Percentiles rank a stretch among this genome's conserved stretches.
phyloP scores from a whole-genome alignment of 2,797 vertebrate genomes.

The Pachyuromys duprasi region DNA sequence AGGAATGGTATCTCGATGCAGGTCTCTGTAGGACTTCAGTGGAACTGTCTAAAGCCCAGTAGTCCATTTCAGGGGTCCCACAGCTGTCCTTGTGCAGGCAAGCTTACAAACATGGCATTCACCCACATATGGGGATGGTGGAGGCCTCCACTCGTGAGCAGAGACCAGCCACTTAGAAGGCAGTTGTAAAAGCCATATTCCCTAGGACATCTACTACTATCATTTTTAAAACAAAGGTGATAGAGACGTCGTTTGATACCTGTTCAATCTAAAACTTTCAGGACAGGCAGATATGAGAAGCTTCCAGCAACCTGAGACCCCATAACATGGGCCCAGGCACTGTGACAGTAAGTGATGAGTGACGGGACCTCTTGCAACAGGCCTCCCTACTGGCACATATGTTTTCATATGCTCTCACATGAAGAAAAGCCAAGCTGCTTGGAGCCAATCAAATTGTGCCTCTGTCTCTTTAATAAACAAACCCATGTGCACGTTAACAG shows the following conservation, averaged over 20 bases:
- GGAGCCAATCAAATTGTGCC: slow-evolving; percentile 93
- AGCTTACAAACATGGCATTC: neutral
- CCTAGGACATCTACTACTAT: slow-evolving; percentile 64
- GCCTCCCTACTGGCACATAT: slow-evolving; percentile 73
- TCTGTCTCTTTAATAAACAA: slow-evolving; percentile 95
- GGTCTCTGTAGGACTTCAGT: neutral
- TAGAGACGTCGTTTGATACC: slow-evolving; percentile 61
- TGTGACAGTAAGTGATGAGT: slow-evolving; percentile 68
- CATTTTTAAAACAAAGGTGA: slow-evolving; percentile 64
- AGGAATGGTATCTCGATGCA: neutral
- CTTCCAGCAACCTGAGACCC: slow-evolving; percentile 77
- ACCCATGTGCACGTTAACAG: slow-evolving; percentile 96
- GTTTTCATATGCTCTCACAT: slow-evolving; percentile 86
- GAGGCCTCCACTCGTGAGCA: neutral
- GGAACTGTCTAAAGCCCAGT: neutral
- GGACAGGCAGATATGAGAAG: slow-evolving; percentile 71
- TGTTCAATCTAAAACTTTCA: slow-evolving; percentile 67
- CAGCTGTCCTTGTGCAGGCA: neutral
- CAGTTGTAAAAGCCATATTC: neutral
- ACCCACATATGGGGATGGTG: rapidly evolving
- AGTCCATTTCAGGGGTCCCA: rapidly evolving
- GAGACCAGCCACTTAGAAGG: neutral
- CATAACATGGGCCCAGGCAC: slow-evolving; percentile 52
- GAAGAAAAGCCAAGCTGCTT: slow-evolving; percentile 90
- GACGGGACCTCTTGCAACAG: slow-evolving; percentile 68